Evolutionary conservation across 1,140 invertebrate genomes (phyloP).

Genomic region (Drosophila pachea): DNA sequence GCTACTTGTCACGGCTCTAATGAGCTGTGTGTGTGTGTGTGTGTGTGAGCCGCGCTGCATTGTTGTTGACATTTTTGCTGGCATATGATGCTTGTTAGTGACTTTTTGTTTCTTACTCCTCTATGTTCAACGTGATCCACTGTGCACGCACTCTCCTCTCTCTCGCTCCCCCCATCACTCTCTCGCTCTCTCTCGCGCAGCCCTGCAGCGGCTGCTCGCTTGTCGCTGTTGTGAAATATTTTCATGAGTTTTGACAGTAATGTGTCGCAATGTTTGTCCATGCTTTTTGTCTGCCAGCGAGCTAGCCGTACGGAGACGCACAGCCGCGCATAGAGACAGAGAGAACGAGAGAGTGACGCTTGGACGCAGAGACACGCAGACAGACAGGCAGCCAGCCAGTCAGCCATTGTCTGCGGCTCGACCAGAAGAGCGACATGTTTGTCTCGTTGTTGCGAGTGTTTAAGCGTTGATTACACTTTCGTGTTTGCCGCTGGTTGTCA

Average conservation of each 20-base stretch:
- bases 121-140: conserved; percentile 51
- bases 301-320: conserved; percentile 13
- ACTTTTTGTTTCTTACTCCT: conserved; percentile 58
- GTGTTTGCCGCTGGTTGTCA: conserved; percentile 71
- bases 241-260: conserved; percentile 78
- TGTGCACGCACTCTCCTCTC: no score
- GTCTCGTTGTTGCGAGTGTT: conserved; percentile 69
- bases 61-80: conserved; percentile 74
- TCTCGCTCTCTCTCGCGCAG: not conserved
- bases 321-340: no score
- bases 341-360: no score
- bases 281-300: conserved; percentile 48
- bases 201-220: conserved; percentile 26
- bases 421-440: conserved; percentile 49
- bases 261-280: conserved; percentile 76
- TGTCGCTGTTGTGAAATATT: conserved; percentile 69
- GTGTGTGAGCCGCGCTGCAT: conserved; percentile 45
- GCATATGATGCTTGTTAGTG: conserved; percentile 76
- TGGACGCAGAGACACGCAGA: conserved; percentile 11
- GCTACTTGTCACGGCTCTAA: conserved; percentile 57
- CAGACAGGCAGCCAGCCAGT: conserved; percentile 21
- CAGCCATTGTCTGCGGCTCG: conserved; percentile 38
- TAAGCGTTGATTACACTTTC: conserved; percentile 77
- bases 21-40: conserved; percentile 57
- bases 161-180: no score